A percentile compares a stretch with the other conserved stretches of the same genome.
Evolutionary conservation across 2,888 invertebrate genomes (phyloP).

Genomic region (Parasteatoda lunata): DNA sequence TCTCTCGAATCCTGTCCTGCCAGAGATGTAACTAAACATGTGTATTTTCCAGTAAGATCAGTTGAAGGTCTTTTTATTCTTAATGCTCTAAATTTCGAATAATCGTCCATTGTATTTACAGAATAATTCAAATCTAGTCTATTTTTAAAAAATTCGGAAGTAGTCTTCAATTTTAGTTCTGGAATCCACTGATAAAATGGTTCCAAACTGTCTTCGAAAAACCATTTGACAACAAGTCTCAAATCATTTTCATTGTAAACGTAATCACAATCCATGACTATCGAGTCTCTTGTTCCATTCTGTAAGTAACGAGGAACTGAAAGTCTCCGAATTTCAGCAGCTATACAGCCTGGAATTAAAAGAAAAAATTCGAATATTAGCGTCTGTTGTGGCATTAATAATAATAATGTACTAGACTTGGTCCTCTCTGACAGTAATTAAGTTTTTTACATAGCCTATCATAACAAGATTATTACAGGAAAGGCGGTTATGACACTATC

Average conservation of each 20-base stretch:
- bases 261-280: constrained; percentile 71
- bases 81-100: constrained; percentile 69
- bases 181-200: constrained; percentile 71
- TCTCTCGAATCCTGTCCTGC: constrained; percentile 70
- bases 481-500: too few species aligned
- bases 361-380: neutral
- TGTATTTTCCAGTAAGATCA: constrained; percentile 71
- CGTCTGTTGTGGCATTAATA: too few species aligned
- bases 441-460: too few species aligned
- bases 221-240: constrained; percentile 71
- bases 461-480: too few species aligned
- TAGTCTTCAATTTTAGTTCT: constrained; percentile 67
- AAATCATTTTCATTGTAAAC: constrained; percentile 69
- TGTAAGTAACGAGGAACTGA: constrained; percentile 70
- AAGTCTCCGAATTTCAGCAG: constrained; percentile 67
- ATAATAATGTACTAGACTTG: too few species aligned
- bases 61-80: constrained; percentile 69
- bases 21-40: constrained; percentile 70
- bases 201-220: constrained; percentile 70
- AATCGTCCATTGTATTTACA: constrained; percentile 59
- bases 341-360: constrained; percentile 20
- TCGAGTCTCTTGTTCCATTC: constrained; percentile 70
- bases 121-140: constrained; percentile 60
- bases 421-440: too few species aligned
- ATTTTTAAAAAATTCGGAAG: constrained; percentile 68